Percentiles rank a stretch among this genome's conserved stretches.
Evolutionary conservation across 2,797 vertebrate genomes (phyloP).

Genomic region (Hippoglossus hippoglossus): DNA sequence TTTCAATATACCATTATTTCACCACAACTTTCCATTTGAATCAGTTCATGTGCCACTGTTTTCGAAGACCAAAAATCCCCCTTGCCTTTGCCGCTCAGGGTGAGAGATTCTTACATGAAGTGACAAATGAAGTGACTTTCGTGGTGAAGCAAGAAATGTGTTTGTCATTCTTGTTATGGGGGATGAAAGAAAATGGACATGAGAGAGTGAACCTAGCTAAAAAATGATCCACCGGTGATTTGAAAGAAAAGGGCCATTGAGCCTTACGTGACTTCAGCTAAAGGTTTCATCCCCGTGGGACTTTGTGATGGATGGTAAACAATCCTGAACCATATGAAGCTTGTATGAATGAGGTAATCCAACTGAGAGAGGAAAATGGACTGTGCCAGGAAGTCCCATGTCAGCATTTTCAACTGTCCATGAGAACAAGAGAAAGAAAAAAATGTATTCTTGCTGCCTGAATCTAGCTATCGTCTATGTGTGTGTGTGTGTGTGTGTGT

Average conservation of each 20-base stretch:
- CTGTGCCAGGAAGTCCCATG: conserved; percentile 70
- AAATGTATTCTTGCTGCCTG: conserved; percentile 24
- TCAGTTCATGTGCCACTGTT: conserved; percentile 41
- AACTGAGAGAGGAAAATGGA: conserved; percentile 69
- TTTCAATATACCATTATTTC: conserved; percentile 45
- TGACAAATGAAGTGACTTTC: conserved; percentile 72
- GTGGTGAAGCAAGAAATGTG: conserved; percentile 67
- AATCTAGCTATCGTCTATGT: conserved; percentile 34
- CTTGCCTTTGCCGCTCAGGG: conserved; percentile 33
- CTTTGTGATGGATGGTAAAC: conserved; percentile 73
- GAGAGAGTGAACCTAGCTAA: conserved; percentile 55
- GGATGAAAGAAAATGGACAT: conserved; percentile 68
- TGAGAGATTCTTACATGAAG: conserved; percentile 58
- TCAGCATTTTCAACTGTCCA: conserved; percentile 69
- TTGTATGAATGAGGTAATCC: conserved; percentile 73
- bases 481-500: conserved; percentile 9
- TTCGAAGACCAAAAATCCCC: conserved; percentile 38
- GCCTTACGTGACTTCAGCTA: conserved; percentile 57
- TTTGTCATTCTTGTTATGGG: conserved; percentile 75
- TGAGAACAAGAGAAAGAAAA: conserved; percentile 47
- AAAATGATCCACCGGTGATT: conserved; percentile 68
- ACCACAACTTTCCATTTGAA: conserved; percentile 48
- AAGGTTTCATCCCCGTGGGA: conserved; percentile 59
- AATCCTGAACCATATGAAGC: conserved; percentile 52
- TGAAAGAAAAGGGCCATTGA: conserved; percentile 49